Evolutionary conservation across 2,113 vertebrate species (phyloP).

Genomic region (Petaurus breviceps): DNA sequence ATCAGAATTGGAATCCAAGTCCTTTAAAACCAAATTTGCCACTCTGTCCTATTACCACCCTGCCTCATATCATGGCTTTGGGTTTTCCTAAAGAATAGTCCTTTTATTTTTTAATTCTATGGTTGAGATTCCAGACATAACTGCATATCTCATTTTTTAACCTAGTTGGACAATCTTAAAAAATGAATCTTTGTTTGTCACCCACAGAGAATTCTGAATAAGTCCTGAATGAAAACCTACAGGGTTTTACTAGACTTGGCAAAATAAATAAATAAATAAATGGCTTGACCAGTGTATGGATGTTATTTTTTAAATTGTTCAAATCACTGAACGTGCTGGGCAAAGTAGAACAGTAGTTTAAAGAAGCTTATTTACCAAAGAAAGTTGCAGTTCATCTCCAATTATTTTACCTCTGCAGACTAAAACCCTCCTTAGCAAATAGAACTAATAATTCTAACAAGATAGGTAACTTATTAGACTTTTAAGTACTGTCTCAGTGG

Average conservation of each 20-base stretch:
- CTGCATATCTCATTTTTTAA: slow-evolving; percentile 68
- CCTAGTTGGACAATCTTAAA: slow-evolving; percentile 50
- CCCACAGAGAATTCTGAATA: slow-evolving; percentile 49
- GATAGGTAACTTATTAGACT: not conserved
- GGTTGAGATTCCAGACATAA: slow-evolving; percentile 62
- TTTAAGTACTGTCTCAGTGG: not conserved
- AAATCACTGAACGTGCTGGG: not conserved
- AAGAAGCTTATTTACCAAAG: not conserved
- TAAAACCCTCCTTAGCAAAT: not conserved
- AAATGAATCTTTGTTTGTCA: slow-evolving; percentile 62
- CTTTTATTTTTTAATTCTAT: slow-evolving; percentile 46
- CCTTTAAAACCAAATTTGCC: not conserved
- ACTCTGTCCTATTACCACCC: not conserved
- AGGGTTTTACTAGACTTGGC: slow-evolving; percentile 2
- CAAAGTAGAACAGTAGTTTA: not conserved
- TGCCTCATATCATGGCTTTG: not conserved
- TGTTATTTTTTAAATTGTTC: slow-evolving; percentile 18
- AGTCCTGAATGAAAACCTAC: not conserved
- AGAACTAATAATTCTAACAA: not conserved
- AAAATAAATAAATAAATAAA: not conserved
- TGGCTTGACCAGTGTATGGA: not conserved
- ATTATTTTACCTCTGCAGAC: not conserved
- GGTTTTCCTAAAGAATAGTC: slow-evolving; percentile 57
- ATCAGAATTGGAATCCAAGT: not conserved
- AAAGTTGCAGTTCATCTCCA: not conserved